Percentiles rank a stretch among this genome's conserved stretches.
phyloP scores from a whole-genome alignment of 1,140 invertebrate species.

The Scaptomyza montana region DNA sequence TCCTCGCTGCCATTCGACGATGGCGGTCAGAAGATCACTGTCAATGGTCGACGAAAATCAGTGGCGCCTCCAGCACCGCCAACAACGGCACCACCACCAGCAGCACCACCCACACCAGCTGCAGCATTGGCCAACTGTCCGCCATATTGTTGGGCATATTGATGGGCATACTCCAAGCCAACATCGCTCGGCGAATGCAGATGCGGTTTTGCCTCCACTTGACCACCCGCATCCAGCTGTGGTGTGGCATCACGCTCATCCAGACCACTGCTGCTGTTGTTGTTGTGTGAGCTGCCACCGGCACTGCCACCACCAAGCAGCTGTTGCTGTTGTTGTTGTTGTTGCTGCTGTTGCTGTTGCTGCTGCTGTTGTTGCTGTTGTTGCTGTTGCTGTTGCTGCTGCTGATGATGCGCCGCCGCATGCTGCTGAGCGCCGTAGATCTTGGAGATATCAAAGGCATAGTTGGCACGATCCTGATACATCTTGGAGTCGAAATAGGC shows the following conservation, averaged over 20 bases:
- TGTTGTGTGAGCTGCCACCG: slow-evolving; percentile 65
- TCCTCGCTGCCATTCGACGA: slow-evolving; percentile 79
- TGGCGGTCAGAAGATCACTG: slow-evolving; percentile 94
- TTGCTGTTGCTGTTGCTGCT: slow-evolving; percentile 73
- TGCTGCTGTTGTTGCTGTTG: slow-evolving; percentile 71
- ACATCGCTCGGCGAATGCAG: slow-evolving; percentile 76
- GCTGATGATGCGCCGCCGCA: slow-evolving; percentile 73
- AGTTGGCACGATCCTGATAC: slow-evolving; percentile 90
- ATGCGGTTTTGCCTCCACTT: slow-evolving; percentile 71
- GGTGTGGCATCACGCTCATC: slow-evolving; percentile 80
- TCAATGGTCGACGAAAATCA: slow-evolving; percentile 91
- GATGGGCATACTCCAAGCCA: slow-evolving; percentile 76
- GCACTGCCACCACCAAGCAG: slow-evolving; percentile 62
- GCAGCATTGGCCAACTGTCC: slow-evolving; percentile 64
- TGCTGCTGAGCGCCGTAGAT: slow-evolving; percentile 85
- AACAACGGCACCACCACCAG: slow-evolving; percentile 75
- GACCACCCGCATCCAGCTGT: slow-evolving; percentile 69
- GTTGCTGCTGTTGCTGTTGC: slow-evolving; percentile 53
- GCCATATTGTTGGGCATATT: slow-evolving; percentile 83
- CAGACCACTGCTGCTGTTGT: slow-evolving; percentile 73
- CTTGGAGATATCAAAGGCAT: slow-evolving; percentile 89
- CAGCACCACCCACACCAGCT: slow-evolving; percentile 37
- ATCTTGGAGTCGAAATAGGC: slow-evolving; percentile 91
- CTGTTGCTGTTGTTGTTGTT: slow-evolving; percentile 59
- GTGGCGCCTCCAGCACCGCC: slow-evolving; percentile 84